Base-by-base conservation (phyloP, 2,888 invertebrate genomes). In the Nemotelus nigrinus region DNA sequence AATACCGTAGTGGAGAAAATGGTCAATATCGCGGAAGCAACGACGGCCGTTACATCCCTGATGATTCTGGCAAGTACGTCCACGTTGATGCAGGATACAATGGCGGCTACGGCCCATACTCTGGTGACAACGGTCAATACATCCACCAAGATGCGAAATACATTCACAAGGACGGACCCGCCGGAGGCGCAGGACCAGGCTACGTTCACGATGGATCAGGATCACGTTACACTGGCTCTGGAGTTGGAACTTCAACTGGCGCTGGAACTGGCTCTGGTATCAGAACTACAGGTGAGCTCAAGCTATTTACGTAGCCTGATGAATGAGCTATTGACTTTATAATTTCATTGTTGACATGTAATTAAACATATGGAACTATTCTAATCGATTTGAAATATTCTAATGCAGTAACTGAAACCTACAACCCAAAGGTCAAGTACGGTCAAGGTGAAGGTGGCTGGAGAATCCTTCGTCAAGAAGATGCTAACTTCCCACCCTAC, bases 41-140 rank as follows among this genome's bases (percentile, higher is more conserved):
- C 39, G 88, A 89, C 81, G 91, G 91, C 1, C 89, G 89, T 83
- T 91, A 91, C 80, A 80, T 87, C 41, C 89, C 88, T 0, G 88
- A 89, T 2, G 87, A 89, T 60, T 89, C 89, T 79, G 90, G 90
- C 7, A 87, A 85, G 81, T 90, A 90, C 81, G 86, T 86, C 0
- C 90, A 90, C 70, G 86, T 88, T 55, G 88, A 87, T 58, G 82
- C 84, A 63, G 89, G 89, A n/a, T 88, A 88, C n/a, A 86, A 88
- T 67, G 89, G 89, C 10, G 86, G 89, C 78, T 90, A 89, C 80
- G 78, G 77, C 0, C 79, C 74, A 50, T 78, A 78, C 3, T 50
- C 55, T 3, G 77, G 60, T 58, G 77, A 71, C 3, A 60, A 63
- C 5, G 63, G 50, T 41, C 68, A 75, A 48, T 80, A 81, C 70